Conservation (phyloP, 2,797 vertebrate species). For the Helostoma temminkii region DNA sequence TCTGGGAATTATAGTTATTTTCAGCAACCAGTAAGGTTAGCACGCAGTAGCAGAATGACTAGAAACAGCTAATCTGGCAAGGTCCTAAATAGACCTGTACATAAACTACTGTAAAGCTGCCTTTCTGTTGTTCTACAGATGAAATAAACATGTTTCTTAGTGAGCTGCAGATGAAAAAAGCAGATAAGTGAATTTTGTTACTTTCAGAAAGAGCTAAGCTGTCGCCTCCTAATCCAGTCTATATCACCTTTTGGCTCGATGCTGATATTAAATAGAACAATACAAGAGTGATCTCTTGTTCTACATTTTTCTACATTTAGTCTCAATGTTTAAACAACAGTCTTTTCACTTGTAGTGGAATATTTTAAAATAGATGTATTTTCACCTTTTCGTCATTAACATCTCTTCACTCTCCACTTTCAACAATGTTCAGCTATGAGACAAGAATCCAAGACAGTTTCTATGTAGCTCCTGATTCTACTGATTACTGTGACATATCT, state of each 20-base stretch:
- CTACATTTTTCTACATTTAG: neutral
- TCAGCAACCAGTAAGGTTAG: neutral
- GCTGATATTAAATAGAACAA: neutral
- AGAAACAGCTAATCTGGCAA: conserved; percentile 2
- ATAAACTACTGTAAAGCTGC: neutral
- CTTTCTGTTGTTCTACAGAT: neutral
- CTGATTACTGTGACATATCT: conserved; percentile 16
- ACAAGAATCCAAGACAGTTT: conserved; percentile 8
- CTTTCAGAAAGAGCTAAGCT: too few species aligned
- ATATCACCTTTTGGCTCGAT: neutral
- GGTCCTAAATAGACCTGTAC: neutral
- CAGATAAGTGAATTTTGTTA: too few species aligned
- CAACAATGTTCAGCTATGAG: conserved; percentile 1
- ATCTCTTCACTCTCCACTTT: conserved; percentile 5
- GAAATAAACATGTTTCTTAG: neutral
- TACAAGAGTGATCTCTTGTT: neutral
- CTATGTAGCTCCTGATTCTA: conserved; percentile 5
- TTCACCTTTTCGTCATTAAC: neutral
- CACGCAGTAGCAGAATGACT: neutral
- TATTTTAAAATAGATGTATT: neutral
- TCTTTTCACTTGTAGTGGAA: neutral
- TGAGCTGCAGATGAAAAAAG: neutral
- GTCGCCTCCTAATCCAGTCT: neutral
- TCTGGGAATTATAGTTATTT: neutral
- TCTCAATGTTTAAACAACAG: neutral